Base-by-base conservation (phyloP, 2,888 invertebrate genomes). In the Eupithecia abbreviata region DNA sequence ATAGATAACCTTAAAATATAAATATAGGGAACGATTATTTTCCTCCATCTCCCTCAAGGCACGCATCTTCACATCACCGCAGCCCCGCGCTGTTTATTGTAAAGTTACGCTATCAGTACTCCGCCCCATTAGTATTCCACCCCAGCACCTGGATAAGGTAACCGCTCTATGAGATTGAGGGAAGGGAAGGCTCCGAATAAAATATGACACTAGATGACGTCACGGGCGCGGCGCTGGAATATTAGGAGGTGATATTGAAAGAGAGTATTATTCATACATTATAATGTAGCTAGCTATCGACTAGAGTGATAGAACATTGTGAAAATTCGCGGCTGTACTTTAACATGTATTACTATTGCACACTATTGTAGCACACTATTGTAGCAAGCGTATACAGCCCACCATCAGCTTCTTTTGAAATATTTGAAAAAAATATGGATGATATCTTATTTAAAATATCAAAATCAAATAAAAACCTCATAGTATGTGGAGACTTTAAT, bases 121-220 rank as follows among this genome's bases (percentile, higher is more conserved):
- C 18, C 18, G 10, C 4, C 42, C 6, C 49, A 77, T 77, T 71
- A 77, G 67, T 74, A 77, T 74, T 73, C 77, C 55, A 4, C 5
- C 47, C 71, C 7, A 71, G 66, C 49, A 6, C 3, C 49, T 42
- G 77, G 71, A 18, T 58, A 58, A 18, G 18, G 58, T 58, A 77
- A 69, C 74, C 68, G 51, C 65, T 74, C 74, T 51, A 55, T 65
- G 72, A 77, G 77, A 74, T 77, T 72, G 74, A 74, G 68, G 74
- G 70, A 41, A 77, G 72, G 45, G 43, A 62, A 67, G n/a, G 30
- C 66, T 6, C 72, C 13, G 74, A 72, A 77, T 77, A 74, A 68
- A 47, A 69, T 72, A 77, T 74, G 69, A 65, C 69, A 62, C 67
- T 67, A 68, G 74, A 71, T 77, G 76, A 51, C 51, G 58, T 15